Evolutionary conservation across 2,113 vertebrate species (phyloP), one percentile per base, ranked within the genome.

Genomic region (Donacobius atricapilla): DNA sequence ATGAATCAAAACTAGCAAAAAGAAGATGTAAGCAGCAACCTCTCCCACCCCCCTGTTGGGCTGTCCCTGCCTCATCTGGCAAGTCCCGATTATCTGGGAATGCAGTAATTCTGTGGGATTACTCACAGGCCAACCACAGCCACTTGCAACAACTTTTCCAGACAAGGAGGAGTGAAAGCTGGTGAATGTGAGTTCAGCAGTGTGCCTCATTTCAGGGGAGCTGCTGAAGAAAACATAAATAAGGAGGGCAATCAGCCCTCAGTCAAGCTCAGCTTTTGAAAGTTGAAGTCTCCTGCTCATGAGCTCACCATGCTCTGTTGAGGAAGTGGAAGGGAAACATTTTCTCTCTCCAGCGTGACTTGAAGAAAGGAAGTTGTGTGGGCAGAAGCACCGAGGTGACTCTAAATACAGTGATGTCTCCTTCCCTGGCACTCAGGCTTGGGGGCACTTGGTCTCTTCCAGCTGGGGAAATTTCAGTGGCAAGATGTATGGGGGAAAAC

Each of bases 341-440:
- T 78, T 80, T 94, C 94, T 94, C 66, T 83, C 64, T 25, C 40
- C 91, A 96, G 75, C n/a, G 6, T 97, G 96, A 97, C 95, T 96
- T 94, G 24, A 63, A 70, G 94, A 94, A 90, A 94, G 96, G 95
- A 97, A 97, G 95, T 96, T 95, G 94, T 85, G 96, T 96, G 95
- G 96, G 96, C 77, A 94, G 95, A 65, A 87, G 93, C 81, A 85
- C 84, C 0, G 8, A 72, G 78, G 83, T 94, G 83, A 94, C 89
- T 87, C 89, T 80, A 82, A 92, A 71, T 15, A 66, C 72, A 70
- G 40, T 18, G 83, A 81, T 84, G 83, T 71, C 90, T 94, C 70
- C 92, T 91, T 81, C 77, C 69, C 81, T 10, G 2, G 37, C 48
- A 60, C 2, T 2, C 48, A 33, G 82, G 54, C 83, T 72, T 19